A percentile compares a stretch with the other conserved stretches of the same genome.
These are phyloP conservation scores for Dolichopus griseipennis DNA, from an alignment of 2,888 invertebrate species.

Conservation along the genomic window DNA sequence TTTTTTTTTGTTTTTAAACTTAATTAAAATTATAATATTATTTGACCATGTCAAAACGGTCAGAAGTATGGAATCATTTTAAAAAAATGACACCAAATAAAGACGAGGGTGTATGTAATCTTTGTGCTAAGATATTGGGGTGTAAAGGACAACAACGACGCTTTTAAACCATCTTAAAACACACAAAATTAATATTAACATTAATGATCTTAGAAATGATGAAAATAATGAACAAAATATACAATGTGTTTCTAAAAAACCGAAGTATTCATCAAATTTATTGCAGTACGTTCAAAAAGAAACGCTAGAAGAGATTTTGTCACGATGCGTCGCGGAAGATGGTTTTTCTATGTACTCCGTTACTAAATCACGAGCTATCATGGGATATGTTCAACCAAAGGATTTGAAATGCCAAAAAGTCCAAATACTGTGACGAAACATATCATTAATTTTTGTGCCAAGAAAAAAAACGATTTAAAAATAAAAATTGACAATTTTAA, in stretches of 20 bases:
- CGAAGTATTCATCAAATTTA: slow-evolving; percentile 9
- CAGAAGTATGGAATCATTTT: too few relatives aligned
- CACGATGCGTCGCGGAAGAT: slow-evolving; percentile 10
- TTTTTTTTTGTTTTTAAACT: too few relatives aligned
- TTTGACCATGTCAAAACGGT: too few relatives aligned
- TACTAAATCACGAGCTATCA: slow-evolving; percentile 11
- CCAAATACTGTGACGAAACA: not conserved
- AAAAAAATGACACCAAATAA: too few relatives aligned
- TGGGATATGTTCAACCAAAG: slow-evolving; percentile 9
- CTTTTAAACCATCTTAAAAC: not conserved
- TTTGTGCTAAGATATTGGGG: not conserved
- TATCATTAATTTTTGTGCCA: not conserved
- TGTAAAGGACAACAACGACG: not conserved
- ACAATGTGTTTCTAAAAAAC: not conserved
- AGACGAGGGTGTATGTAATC: too few relatives aligned
- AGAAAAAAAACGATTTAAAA: not conserved
- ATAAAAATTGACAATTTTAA: not conserved
- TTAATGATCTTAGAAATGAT: not conserved
- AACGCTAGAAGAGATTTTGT: slow-evolving; percentile 7
- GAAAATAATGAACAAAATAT: slow-evolving; percentile 1
- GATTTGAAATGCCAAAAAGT: slow-evolving; percentile 13
- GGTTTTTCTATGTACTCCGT: slow-evolving; percentile 9
- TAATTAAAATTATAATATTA: too few relatives aligned
- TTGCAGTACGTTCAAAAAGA: slow-evolving; percentile 9
- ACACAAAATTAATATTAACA: slow-evolving; percentile 1